These are phyloP conservation scores for Rattus rattus DNA, from an alignment of 2,113 vertebrate species.

Conservation along the genomic window DNA sequence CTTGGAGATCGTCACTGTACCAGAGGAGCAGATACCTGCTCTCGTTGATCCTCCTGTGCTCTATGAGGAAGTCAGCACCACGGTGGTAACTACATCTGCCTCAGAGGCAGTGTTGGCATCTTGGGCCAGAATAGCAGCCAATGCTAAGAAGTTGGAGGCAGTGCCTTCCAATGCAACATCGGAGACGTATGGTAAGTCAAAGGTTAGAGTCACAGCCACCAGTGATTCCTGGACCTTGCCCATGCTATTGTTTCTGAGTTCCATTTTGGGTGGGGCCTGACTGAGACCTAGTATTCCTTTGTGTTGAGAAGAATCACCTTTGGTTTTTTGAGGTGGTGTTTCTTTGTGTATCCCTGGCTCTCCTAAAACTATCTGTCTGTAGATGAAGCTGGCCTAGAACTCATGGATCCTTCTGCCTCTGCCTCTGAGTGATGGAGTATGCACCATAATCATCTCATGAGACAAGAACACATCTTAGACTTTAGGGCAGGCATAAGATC, in stretches of 20 bases:
- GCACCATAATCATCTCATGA: not conserved
- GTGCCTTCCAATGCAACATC: fast-evolving
- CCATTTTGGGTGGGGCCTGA: not conserved
- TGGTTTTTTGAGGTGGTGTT: not conserved
- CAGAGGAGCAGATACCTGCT: not conserved
- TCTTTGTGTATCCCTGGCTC: not conserved
- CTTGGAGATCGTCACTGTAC: not conserved
- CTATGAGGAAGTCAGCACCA: not conserved
- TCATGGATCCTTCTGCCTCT: not conserved
- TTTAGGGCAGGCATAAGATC: not conserved
- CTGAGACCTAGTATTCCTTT: not conserved
- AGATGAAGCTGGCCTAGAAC: not conserved
- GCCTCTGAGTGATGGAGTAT: not conserved
- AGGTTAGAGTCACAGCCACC: not conserved
- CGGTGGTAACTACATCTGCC: not conserved
- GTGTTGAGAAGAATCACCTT: not conserved
- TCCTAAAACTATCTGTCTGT: not conserved
- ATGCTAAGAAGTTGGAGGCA: not conserved
- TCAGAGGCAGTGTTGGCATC: constrained; percentile 32
- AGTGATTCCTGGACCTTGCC: not conserved
- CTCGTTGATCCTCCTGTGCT: not conserved
- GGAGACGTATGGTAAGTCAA: constrained; percentile 7
- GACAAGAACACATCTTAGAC: not conserved
- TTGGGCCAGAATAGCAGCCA: constrained; percentile 57
- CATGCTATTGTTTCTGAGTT: not conserved